Evolutionary conservation across 2,113 vertebrate genomes (phyloP).

Genomic region (Spheniscus mendiculus): DNA sequence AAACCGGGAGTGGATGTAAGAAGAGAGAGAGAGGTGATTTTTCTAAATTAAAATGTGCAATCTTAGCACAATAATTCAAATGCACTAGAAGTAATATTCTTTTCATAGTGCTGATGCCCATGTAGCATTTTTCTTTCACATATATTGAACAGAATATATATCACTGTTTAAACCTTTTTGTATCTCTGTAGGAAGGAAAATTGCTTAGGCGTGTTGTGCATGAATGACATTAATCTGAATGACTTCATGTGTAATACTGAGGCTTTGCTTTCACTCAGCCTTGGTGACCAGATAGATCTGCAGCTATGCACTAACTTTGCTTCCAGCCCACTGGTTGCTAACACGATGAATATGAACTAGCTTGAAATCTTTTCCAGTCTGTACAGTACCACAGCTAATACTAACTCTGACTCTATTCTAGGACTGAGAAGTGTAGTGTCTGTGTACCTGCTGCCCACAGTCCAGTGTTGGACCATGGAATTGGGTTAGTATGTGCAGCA

Average conservation of each 20-base stretch:
- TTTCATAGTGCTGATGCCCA: not conserved
- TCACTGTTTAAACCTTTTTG: not conserved
- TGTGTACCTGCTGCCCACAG: not conserved
- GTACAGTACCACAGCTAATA: not conserved
- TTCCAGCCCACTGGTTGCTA: not conserved
- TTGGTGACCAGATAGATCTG: not conserved
- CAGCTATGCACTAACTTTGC: not conserved
- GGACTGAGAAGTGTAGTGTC: not conserved
- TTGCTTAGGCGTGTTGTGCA: not conserved
- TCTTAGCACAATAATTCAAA: not conserved
- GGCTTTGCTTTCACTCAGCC: not conserved
- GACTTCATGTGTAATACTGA: not conserved
- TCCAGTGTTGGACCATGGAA: accelerated
- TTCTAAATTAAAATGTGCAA: not conserved
- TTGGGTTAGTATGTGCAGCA: not conserved
- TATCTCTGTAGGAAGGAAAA: not conserved
- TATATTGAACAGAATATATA: not conserved
- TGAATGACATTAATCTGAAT: not conserved
- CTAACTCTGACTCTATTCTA: not conserved
- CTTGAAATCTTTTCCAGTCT: not conserved
- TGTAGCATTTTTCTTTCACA: not conserved
- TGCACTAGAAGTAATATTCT: not conserved
- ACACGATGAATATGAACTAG: accelerated
- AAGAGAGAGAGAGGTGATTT: not conserved
- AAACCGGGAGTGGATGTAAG: not conserved